phyloP scores from a whole-genome alignment of 2,888 invertebrate species.

The Baronia brevicornis region DNA sequence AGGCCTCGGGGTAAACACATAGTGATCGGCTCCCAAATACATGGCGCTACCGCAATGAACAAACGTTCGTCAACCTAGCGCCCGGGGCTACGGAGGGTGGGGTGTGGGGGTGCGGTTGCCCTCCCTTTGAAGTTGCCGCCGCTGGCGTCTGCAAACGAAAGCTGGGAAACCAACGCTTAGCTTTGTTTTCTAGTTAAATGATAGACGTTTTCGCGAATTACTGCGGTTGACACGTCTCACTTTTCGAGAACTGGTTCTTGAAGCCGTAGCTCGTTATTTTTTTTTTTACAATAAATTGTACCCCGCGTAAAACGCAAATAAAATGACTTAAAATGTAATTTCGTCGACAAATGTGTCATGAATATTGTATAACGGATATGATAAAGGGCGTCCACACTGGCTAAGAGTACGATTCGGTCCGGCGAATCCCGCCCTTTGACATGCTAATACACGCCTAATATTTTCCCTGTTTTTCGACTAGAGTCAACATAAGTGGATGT shows the following conservation, averaged over 20 bases:
- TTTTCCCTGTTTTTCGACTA: conserved; percentile 22
- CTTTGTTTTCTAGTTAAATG: conserved; percentile 70
- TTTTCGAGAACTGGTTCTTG: conserved; percentile 19
- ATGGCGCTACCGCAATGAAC: conserved; percentile 50
- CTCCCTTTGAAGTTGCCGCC: conserved; percentile 68
- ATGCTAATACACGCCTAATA: conserved; percentile 49
- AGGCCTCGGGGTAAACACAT: conserved; percentile 38
- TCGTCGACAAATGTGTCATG: conserved; percentile 33
- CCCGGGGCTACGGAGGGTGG: conserved; percentile 33
- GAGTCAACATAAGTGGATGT: too few species aligned
- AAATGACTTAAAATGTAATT: conserved; percentile 28
- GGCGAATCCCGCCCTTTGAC: conserved; percentile 45
- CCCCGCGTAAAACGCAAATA: not conserved
- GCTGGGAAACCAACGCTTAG: conserved; percentile 67
- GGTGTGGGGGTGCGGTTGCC: conserved; percentile 42
- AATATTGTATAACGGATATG: conserved; percentile 27
- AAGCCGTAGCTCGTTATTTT: conserved; percentile 16
- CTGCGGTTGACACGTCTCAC: conserved; percentile 43
- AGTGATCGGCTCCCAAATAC: conserved; percentile 53
- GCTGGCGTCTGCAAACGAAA: conserved; percentile 64
- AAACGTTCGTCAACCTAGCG: conserved; percentile 44
- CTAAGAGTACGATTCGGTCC: conserved; percentile 29
- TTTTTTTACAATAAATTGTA: conserved; percentile 8
- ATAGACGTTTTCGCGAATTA: conserved; percentile 45
- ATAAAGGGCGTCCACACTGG: conserved; percentile 30